Conservation (phyloP, 2,113 vertebrate species). For the Engraulis encrasicolus region DNA sequence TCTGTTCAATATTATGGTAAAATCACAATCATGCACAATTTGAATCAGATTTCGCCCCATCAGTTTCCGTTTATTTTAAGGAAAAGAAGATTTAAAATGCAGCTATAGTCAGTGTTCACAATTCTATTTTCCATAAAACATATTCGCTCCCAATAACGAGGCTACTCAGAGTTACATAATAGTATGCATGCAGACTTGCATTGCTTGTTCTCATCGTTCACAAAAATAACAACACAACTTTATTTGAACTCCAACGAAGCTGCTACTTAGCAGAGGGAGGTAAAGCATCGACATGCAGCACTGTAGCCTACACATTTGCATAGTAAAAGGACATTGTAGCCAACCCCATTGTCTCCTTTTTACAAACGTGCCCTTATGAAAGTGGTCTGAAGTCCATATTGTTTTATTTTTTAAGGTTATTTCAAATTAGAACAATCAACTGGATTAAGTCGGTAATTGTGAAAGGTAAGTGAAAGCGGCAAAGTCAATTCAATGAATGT, state of each 20-base stretch:
- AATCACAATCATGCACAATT: too few species aligned
- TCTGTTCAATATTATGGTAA: too few species aligned
- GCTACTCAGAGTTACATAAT: conserved; percentile 76
- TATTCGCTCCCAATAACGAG: conserved; percentile 66
- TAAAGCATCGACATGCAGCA: conserved; percentile 82
- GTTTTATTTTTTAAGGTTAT: conserved; percentile 61
- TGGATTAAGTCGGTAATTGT: background rate
- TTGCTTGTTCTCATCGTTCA: conserved; percentile 77
- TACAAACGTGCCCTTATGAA: conserved; percentile 84
- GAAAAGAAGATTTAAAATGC: conserved; percentile 77
- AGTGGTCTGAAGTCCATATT: conserved; percentile 42
- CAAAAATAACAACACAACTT: conserved; percentile 83
- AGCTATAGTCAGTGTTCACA: conserved; percentile 74
- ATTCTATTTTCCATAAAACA: conserved; percentile 84
- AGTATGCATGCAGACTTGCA: conserved; percentile 81
- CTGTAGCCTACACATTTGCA: conserved; percentile 84
- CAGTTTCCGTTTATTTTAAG: conserved; percentile 83
- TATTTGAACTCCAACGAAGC: conserved; percentile 71
- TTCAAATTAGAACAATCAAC: background rate
- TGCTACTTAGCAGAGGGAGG: conserved; percentile 81
- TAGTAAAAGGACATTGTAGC: conserved; percentile 74
- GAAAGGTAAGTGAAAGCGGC: too few species aligned
- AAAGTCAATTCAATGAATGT: too few species aligned
- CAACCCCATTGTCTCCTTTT: conserved; percentile 57
- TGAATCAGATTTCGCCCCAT: conserved; percentile 39